Evolutionary conservation across 2,888 invertebrate genomes (phyloP).

Genomic region (Dicyrtoma fusca): DNA sequence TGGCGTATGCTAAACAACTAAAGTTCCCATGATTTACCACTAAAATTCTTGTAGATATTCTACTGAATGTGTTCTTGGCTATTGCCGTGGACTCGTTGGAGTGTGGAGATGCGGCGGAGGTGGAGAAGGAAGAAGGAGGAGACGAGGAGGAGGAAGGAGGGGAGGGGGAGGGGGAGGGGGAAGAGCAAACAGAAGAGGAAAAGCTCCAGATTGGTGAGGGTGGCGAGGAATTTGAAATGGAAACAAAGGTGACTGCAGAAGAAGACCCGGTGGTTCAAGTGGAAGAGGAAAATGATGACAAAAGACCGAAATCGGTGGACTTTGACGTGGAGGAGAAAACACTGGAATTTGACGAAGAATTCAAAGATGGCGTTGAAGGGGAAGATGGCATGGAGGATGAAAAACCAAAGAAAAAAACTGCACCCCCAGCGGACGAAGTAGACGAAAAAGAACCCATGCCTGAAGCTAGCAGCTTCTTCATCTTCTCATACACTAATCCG

Average conservation of each 20-base stretch:
- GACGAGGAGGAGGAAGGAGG: conserved; percentile 49
- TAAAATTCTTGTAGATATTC: conserved; percentile 77
- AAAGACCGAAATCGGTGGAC: background rate
- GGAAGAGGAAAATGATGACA: no score
- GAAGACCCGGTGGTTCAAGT: background rate
- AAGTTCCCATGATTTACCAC: background rate
- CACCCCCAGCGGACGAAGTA: conserved; percentile 77
- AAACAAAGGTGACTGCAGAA: conserved; percentile 25
- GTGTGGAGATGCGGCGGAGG: conserved; percentile 70
- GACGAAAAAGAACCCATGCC: conserved; percentile 92
- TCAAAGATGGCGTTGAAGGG: conserved; percentile 46
- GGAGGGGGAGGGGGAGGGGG: conserved; percentile 12
- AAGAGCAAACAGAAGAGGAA: background rate
- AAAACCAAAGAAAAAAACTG: no score
- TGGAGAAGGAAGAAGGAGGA: conserved; percentile 74
- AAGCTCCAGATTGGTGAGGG: background rate
- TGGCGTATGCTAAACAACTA: background rate
- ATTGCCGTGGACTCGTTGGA: conserved; percentile 99
- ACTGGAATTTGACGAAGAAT: conserved; percentile 57
- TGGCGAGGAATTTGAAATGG: conserved; percentile 23
- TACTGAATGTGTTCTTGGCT: conserved; percentile 99
- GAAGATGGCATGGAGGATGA: conserved; percentile 56
- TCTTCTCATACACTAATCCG: conserved; percentile 91
- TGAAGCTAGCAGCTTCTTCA: conserved; percentile 86
- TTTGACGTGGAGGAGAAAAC: background rate